These are phyloP conservation scores for Physella acuta DNA, from an alignment of 1,140 invertebrate species.

Conservation along the genomic window DNA sequence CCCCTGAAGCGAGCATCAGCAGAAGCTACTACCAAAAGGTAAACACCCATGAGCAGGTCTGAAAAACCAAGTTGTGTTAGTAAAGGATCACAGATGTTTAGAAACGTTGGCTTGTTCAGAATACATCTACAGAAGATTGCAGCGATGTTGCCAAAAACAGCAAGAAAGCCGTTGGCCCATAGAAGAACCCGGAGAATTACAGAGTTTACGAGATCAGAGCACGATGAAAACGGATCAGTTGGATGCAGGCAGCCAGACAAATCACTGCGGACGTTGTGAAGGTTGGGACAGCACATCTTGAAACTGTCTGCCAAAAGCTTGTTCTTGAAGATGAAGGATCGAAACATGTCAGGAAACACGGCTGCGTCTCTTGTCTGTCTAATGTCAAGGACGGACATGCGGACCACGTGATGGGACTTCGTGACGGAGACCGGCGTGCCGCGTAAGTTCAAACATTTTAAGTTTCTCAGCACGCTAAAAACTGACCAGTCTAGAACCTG, in stretches of 20 bases:
- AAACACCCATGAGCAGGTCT: slow-evolving; percentile 50
- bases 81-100: slow-evolving; percentile 37
- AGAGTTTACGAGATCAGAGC: not conserved
- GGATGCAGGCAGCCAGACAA: not conserved
- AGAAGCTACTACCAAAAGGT: slow-evolving; percentile 42
- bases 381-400: slow-evolving; percentile 6
- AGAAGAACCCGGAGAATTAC: not conserved
- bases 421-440: not conserved
- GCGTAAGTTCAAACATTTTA: slow-evolving; percentile 14
- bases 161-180: slow-evolving; percentile 14
- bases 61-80: slow-evolving; percentile 39
- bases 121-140: no score
- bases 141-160: slow-evolving; percentile 35
- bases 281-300: slow-evolving; percentile 33
- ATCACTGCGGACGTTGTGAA: slow-evolving; percentile 2
- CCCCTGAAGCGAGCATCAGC: slow-evolving; percentile 38
- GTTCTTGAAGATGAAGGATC: not conserved
- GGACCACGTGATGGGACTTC: slow-evolving; percentile 3
- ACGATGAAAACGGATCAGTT: slow-evolving; percentile 7
- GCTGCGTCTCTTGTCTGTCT: slow-evolving; percentile 13
- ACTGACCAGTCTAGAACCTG: not conserved
- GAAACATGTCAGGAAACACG: slow-evolving; percentile 20
- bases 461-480: not conserved
- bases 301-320: slow-evolving; percentile 28
- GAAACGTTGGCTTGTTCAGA: no score